Evolutionary conservation across 2,888 invertebrate species (phyloP).

Genomic region (Drosophila atripex): DNA sequence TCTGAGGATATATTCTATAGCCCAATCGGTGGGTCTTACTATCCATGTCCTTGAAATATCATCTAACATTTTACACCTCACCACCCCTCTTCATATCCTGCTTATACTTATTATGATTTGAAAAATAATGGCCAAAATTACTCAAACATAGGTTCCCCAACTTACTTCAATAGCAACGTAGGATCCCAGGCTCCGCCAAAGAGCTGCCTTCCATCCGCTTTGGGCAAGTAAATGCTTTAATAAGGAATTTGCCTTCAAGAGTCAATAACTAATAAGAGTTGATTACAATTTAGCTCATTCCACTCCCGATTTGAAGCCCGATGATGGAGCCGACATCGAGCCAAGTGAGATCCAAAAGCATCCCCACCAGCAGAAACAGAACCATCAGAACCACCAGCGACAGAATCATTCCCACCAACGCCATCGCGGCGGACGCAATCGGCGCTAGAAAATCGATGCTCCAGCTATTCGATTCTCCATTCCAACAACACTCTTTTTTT

Average conservation of each 20-base stretch:
- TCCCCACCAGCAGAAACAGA: constrained; percentile 32
- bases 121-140: not conserved
- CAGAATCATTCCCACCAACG: constrained; percentile 61
- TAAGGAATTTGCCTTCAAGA: not conserved
- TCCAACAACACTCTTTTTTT: constrained; percentile 19
- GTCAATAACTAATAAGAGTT: not conserved
- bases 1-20: constrained; percentile 82
- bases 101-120: not conserved
- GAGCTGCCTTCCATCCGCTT: constrained; percentile 37
- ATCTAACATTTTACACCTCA: not conserved
- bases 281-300: constrained; percentile 52
- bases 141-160: constrained; percentile 75
- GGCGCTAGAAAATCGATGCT: constrained; percentile 55
- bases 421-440: constrained; percentile 73
- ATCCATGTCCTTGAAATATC: too few species aligned
- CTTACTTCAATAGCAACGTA: constrained; percentile 60
- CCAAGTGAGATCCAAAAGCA: not conserved
- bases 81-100: not conserved
- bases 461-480: constrained; percentile 3
- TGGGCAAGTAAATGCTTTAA: constrained; percentile 42
- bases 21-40: constrained; percentile 81
- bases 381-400: constrained; percentile 50
- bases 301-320: constrained; percentile 55
- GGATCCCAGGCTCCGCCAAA: constrained; percentile 53
- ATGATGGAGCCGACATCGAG: constrained; percentile 19